phyloP scores from a whole-genome alignment of 2,797 vertebrate species.

The Coendou prehensilis region DNA sequence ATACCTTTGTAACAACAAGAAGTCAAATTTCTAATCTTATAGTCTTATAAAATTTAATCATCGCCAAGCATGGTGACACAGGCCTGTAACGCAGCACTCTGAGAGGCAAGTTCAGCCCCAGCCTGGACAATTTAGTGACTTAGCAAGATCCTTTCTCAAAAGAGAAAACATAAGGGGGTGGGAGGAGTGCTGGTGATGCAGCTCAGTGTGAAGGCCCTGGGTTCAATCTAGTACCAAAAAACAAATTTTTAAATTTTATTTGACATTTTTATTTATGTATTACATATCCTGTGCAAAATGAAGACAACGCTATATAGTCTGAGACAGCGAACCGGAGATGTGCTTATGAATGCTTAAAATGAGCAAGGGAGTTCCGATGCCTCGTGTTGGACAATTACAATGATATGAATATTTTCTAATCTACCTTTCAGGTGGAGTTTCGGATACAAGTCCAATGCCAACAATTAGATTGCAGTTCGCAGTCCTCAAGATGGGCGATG shows the following conservation, averaged over 20 bases:
- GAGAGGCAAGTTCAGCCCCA: not conserved
- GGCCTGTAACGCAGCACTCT: not conserved
- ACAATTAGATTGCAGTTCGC: not conserved
- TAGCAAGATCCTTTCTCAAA: not conserved
- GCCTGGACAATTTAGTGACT: not conserved
- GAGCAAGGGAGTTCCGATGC: not conserved
- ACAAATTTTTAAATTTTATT: not conserved
- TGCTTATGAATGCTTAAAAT: not conserved
- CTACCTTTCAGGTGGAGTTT: not conserved
- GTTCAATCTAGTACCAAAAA: not conserved
- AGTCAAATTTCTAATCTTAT: slow-evolving; percentile 48
- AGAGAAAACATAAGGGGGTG: not conserved
- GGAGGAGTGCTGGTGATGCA: not conserved
- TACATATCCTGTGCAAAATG: not conserved
- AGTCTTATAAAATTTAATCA: not conserved
- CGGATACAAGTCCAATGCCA: not conserved
- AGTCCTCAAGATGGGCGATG: not conserved
- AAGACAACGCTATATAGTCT: not conserved
- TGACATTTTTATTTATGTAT: not conserved
- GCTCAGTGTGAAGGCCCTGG: not conserved
- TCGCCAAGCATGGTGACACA: not conserved
- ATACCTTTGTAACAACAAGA: not conserved
- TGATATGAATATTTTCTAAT: not conserved
- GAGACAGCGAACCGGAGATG: not conserved
- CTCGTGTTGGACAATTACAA: not conserved